Base-by-base conservation (phyloP, 2,797 vertebrate genomes). In the Knipowitschia caucasica region DNA sequence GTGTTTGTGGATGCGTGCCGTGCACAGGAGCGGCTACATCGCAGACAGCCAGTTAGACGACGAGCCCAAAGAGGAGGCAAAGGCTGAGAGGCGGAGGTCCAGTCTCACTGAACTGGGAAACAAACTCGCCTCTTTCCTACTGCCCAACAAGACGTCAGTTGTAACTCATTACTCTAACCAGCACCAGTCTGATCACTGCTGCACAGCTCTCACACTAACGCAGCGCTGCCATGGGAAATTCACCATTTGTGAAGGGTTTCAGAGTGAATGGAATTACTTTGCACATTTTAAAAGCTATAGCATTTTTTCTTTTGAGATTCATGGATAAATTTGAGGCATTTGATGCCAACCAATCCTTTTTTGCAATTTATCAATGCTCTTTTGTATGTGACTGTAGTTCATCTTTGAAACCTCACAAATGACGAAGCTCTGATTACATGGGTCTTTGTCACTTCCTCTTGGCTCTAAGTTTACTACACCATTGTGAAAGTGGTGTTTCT, bases 41-140 rank as follows among this genome's bases (percentile, higher is more conserved):
- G 64, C 86, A 14, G 86, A 80, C 23, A 50, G 79, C 40, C 75
- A 71, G 27, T 74, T 71, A 1, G 87, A 87, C 61, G 87, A 91
- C 25, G 74, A 81, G 69, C 73, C 68, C 21, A 82, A 75, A 44
- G 75, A 86, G 58, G 73, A 64, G 56, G 53, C 62, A 1, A 56
- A 62, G 71, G 50, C 30, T 53, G 71, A 79, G 67, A 82, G 62
- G 55, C 91, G 91, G 78, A 93, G 88, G 78, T 73, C 82, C 78
- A 95, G 94, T 52, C 44, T 93, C 65, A 90, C 88, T 77, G 93
- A 94, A 74, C 92, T 92, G 81, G 91, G 88, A 75, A 90, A 49
- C 72, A 81, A 63, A 20, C 75, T 91, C 68, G 77, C 83, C 62
- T 87, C 91, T 57, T 56, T 90, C 62, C 80, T 90, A 75, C 72